Evolutionary conservation across 2,797 vertebrate species (phyloP).

Genomic region (Apogon hyalosoma): DNA sequence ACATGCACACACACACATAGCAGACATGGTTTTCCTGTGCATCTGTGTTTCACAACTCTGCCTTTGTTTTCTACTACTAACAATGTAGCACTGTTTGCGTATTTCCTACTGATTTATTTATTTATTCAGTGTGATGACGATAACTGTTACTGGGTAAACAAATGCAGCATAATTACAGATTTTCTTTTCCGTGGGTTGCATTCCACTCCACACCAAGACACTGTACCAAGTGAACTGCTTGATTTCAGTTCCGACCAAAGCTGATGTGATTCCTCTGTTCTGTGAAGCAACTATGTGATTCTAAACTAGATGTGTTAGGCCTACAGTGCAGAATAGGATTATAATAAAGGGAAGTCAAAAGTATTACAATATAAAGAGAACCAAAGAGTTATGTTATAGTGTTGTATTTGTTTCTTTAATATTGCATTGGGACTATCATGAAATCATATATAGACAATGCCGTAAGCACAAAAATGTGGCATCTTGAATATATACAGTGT

Average conservation of each 20-base stretch:
- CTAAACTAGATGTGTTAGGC: slow-evolving; percentile 5
- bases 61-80: slow-evolving; percentile 51
- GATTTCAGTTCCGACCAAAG: slow-evolving; percentile 32
- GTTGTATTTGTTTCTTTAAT: slow-evolving; percentile 10
- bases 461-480: slow-evolving; percentile 3
- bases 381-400: slow-evolving; percentile 75
- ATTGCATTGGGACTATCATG: slow-evolving; percentile 9
- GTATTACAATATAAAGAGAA: slow-evolving; percentile 64
- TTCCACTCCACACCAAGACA: slow-evolving; percentile 2
- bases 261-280: slow-evolving; percentile 5
- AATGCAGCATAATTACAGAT: not conserved
- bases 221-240: slow-evolving; percentile 14
- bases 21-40: slow-evolving; percentile 39
- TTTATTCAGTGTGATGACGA: slow-evolving; percentile 28
- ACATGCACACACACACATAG: too few species aligned
- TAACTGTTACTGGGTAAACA: slow-evolving; percentile 15
- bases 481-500: slow-evolving; percentile 5
- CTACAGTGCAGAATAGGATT: not conserved
- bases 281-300: slow-evolving; percentile 22
- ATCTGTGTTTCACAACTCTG: slow-evolving; percentile 35
- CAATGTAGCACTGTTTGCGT: slow-evolving; percentile 65
- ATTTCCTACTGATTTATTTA: slow-evolving; percentile 31
- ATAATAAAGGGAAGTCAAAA: slow-evolving; percentile 36
- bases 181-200: not conserved
- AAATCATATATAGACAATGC: not conserved